These are phyloP conservation scores for Aulostomus chinensis DNA, from an alignment of 2,797 vertebrate genomes.

Conservation along the genomic window DNA sequence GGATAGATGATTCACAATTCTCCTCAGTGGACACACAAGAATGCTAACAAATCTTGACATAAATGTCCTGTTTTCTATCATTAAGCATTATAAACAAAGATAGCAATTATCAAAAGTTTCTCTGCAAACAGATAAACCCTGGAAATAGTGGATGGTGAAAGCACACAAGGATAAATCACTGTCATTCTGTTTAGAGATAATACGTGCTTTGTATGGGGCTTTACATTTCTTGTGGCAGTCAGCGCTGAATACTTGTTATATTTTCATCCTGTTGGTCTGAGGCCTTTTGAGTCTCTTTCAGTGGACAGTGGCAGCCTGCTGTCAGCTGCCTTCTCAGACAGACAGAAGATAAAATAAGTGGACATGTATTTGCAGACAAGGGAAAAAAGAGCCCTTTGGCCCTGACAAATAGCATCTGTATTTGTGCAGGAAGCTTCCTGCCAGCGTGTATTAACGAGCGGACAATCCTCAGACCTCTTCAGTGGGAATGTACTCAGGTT, in stretches of 20 bases:
- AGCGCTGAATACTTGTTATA: not conserved
- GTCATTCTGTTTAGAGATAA: too few relatives aligned
- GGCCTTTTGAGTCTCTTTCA: conserved; percentile 4
- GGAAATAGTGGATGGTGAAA: too few relatives aligned
- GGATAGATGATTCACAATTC: too few relatives aligned
- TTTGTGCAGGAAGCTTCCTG: conserved; percentile 1
- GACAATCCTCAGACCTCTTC: not conserved
- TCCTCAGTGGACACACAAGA: too few relatives aligned
- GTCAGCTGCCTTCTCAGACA: not conserved
- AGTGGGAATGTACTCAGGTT: not conserved
- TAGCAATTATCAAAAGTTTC: too few relatives aligned
- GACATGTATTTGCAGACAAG: conserved; percentile 4
- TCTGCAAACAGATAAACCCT: too few relatives aligned
- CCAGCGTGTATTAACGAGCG: not conserved
- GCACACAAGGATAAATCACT: too few relatives aligned
- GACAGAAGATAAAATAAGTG: conserved; percentile 3
- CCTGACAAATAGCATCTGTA: conserved; percentile 4
- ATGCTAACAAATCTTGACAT: too few relatives aligned
- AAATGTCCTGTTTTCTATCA: too few relatives aligned
- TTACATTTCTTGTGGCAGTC: too few relatives aligned
- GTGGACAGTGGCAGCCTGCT: conserved; percentile 3
- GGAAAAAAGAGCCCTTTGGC: conserved; percentile 1
- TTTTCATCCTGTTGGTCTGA: not conserved
- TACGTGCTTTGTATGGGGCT: too few relatives aligned
- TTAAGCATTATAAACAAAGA: too few relatives aligned